Evolutionary conservation across 2,113 vertebrate species (phyloP).

Genomic region (Rhinoptilus africanus): DNA sequence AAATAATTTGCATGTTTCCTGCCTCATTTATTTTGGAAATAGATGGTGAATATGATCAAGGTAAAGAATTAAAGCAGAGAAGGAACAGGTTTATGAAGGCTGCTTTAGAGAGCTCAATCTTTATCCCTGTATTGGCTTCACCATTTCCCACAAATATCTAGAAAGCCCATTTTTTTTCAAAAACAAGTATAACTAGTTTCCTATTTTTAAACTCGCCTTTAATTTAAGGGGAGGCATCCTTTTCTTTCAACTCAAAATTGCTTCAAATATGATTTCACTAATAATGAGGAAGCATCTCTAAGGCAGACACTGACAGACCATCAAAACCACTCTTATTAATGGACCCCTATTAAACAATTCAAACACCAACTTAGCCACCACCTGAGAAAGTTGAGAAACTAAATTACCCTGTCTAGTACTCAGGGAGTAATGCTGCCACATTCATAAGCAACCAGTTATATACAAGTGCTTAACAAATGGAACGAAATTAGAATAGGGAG

Average conservation of each 20-base stretch:
- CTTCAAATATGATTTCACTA: background rate
- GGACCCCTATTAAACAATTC: background rate
- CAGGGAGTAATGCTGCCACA: background rate
- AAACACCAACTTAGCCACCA: background rate
- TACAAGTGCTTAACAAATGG: background rate
- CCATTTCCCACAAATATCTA: accelerated
- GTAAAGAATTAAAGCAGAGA: background rate
- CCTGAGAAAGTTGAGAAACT: background rate
- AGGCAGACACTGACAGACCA: background rate
- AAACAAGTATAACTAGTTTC: background rate
- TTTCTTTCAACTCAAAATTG: background rate
- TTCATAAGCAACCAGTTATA: background rate
- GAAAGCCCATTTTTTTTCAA: background rate
- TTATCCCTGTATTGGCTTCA: background rate
- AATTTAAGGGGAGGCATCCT: background rate
- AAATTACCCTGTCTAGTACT: background rate
- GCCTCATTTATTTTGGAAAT: background rate
- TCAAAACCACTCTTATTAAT: background rate
- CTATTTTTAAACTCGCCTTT: background rate
- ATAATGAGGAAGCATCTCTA: background rate
- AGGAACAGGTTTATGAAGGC: background rate
- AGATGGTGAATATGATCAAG: background rate
- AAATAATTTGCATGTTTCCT: background rate
- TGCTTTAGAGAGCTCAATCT: background rate
- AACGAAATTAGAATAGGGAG: background rate